phyloP scores from a whole-genome alignment of 2,797 vertebrate genomes.

The Danio kyathit region DNA sequence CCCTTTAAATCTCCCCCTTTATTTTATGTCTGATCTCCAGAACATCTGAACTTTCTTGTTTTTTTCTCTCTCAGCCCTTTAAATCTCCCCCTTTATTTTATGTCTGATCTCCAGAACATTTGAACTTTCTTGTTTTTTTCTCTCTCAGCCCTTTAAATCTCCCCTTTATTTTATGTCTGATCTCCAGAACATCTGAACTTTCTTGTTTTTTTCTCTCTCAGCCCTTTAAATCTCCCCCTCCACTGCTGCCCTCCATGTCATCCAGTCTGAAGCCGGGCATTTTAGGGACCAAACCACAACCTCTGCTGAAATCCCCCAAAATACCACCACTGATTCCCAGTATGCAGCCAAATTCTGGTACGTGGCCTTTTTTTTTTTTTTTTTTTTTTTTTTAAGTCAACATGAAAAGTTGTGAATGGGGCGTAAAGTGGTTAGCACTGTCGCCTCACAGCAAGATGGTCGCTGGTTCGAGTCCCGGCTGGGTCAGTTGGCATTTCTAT shows the following conservation, averaged over 20 bases:
- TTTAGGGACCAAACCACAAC: slow-evolving; percentile 67
- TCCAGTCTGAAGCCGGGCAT: slow-evolving; percentile 63
- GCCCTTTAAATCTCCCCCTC: slow-evolving; percentile 67
- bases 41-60: neutral
- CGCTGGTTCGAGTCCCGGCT: too few relatives aligned
- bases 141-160: slow-evolving; percentile 63
- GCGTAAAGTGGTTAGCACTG: too few relatives aligned
- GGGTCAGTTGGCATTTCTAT: too few relatives aligned
- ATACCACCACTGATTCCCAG: slow-evolving; percentile 69
- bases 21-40: neutral
- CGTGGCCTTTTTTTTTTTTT: neutral
- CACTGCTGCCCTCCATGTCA: slow-evolving; percentile 64
- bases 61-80: slow-evolving; percentile 56
- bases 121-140: neutral
- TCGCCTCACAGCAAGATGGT: too few relatives aligned
- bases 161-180: slow-evolving; percentile 47
- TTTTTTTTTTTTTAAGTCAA: too few relatives aligned
- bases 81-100: slow-evolving; percentile 63
- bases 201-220: slow-evolving; percentile 31
- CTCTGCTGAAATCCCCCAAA: slow-evolving; percentile 68
- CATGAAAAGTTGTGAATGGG: too few relatives aligned
- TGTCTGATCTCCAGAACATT: neutral
- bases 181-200: neutral
- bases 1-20: slow-evolving; percentile 67
- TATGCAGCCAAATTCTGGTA: slow-evolving; percentile 65